Evolutionary conservation across 2,888 invertebrate genomes (phyloP), one percentile per base, ranked within the genome.

Genomic region (Malthinus flaveolus): DNA sequence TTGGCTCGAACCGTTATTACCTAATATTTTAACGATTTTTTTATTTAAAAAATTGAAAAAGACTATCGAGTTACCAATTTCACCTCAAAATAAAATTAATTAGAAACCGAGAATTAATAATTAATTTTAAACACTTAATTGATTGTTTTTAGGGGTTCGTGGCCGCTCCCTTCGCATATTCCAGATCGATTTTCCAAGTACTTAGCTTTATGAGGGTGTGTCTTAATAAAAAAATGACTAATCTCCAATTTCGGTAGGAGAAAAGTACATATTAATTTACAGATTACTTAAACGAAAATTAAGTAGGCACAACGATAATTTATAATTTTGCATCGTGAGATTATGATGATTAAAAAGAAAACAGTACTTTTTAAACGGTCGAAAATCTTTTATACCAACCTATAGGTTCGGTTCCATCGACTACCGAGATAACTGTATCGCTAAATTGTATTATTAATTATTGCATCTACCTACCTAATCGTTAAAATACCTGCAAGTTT

Each of bases 371-470:
- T 39, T 42, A 15, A 23, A 15, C 15, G 15, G 39, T 42, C 12
- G n/a, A 42, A 42, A 42, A 46, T 32, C 45, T 39, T 39, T 13
- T 15, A 12, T 39, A 15, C n/a, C n/a, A n/a, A n/a, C n/a, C n/a
- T n/a, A n/a, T n/a, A n/a, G n/a, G n/a, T n/a, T n/a, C n/a, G 32
- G 15, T 48, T 32, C 49, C 39, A 55, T 49, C 49, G 55, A 49
- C 55, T 55, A 55, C 55, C 44, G 55, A 23, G 23, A 23, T 36
- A 44, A 53, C 53, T 15, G 39, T 13, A 23, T 23, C 33, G 54
- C 32, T 54, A 48, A 42, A 49, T 47, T 44, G 49, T 49, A 42
- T 39, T 49, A 55, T 49, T 54, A 54, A 39, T 54, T 33, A 50
- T 50, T 54, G 47, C 42, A 46, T 42, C 15, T 32, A 31, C 37